Evolutionary conservation across 1,140 invertebrate genomes (phyloP).

Genomic region (Lepidostoma basale): DNA sequence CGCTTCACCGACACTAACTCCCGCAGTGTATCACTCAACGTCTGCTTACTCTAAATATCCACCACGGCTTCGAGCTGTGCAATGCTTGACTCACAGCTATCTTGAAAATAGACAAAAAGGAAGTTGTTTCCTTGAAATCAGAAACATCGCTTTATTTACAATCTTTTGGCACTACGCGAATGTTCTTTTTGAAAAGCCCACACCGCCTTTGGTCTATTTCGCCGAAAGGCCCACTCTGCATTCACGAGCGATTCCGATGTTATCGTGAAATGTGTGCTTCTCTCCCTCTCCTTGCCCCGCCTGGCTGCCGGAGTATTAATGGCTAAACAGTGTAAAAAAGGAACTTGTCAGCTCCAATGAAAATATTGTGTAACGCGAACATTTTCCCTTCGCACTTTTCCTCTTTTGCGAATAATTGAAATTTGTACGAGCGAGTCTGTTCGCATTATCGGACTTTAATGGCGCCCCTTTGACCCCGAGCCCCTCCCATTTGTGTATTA

Average conservation of each 20-base stretch:
- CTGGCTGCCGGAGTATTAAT: constrained; percentile 1
- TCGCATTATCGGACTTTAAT: neutral
- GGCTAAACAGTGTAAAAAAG: constrained; percentile 17
- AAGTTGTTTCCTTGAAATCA: neutral
- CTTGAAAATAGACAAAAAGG: neutral
- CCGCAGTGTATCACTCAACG: neutral
- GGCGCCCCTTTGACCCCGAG: constrained; percentile 9
- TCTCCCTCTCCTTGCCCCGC: neutral
- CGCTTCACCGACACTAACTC: no score
- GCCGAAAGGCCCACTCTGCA: neutral
- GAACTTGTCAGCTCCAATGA: neutral
- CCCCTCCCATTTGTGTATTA: neutral
- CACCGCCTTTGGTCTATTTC: neutral
- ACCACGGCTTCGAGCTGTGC: neutral
- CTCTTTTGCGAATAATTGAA: constrained; percentile 16
- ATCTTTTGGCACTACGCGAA: neutral
- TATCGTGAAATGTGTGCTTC: neutral
- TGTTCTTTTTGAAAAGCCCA: neutral
- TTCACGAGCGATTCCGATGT: neutral
- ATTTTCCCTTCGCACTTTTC: neutral
- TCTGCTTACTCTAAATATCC: neutral
- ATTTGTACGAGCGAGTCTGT: neutral
- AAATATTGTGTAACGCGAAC: constrained; percentile 13
- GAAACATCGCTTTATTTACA: neutral
- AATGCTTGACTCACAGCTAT: neutral